These are phyloP conservation scores for Hirundo rustica DNA, from an alignment of 2,797 vertebrate genomes.

Conservation along the genomic window DNA sequence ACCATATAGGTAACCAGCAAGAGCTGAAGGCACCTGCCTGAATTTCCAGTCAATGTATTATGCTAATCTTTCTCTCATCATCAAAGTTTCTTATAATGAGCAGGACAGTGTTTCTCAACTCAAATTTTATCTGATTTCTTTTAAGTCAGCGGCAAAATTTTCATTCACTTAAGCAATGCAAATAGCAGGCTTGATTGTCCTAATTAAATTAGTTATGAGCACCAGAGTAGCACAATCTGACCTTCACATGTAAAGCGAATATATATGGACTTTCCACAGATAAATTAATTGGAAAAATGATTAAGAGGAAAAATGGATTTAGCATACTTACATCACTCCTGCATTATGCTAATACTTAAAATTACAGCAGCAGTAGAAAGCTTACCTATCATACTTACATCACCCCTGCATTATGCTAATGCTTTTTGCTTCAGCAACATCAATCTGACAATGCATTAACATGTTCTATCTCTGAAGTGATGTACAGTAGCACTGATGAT, in stretches of 20 bases:
- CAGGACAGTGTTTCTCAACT: neutral
- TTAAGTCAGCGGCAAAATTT: neutral
- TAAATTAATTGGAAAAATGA: conserved; percentile 33
- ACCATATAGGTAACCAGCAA: neutral
- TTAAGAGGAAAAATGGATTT: conserved; percentile 12
- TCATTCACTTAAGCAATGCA: neutral
- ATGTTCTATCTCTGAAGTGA: neutral
- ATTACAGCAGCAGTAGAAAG: neutral
- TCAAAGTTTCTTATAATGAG: neutral
- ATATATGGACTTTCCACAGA: neutral
- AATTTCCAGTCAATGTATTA: neutral
- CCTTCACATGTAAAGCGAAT: neutral
- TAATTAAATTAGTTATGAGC: conserved; percentile 10
- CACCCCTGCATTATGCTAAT: conserved; percentile 52
- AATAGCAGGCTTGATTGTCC: neutral
- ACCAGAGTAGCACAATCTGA: neutral
- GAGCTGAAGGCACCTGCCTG: neutral
- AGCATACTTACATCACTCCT: conserved; percentile 25
- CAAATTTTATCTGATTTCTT: neutral
- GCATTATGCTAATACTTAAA: conserved; percentile 43
- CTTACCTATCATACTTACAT: conserved; percentile 56
- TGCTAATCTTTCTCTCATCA: neutral
- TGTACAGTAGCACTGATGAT: conserved; percentile 39
- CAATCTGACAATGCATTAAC: conserved; percentile 51
- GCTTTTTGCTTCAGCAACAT: conserved; percentile 24